Conservation (phyloP, 2,888 invertebrate genomes). For the Parochlus steinenii region DNA sequence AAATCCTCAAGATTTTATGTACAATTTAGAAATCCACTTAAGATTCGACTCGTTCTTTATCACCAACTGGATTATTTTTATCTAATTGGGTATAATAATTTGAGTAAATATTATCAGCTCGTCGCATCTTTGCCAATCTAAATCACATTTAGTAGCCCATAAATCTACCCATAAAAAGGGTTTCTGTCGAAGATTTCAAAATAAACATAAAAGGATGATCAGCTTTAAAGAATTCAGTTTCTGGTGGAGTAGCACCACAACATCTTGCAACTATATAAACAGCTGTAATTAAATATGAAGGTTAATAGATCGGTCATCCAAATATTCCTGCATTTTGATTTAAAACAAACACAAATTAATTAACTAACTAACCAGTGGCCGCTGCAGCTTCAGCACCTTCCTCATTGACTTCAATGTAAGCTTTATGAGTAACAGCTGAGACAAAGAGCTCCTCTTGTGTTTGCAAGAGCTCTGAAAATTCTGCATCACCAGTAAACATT, state of each 20-base stretch:
- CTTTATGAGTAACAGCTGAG: slow-evolving; percentile 62
- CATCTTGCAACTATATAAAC: no score
- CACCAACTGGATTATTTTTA: no score
- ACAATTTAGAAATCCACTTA: no score
- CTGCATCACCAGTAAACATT: slow-evolving; percentile 43
- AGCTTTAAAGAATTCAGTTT: neutral
- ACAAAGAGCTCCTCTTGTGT: slow-evolving; percentile 36
- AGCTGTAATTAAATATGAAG: no score
- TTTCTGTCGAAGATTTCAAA: neutral
- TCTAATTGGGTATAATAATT: no score
- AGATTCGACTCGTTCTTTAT: no score
- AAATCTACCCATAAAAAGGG: neutral
- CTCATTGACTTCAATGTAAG: slow-evolving; percentile 73
- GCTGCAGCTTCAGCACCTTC: slow-evolving; percentile 77
- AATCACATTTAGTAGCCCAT: neutral
- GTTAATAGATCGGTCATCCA: no score
- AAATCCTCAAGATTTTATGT: no score
- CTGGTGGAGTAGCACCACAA: neutral
- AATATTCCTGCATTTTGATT: no score
- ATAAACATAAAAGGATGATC: neutral
- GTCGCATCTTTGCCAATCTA: no score
- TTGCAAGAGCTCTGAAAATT: slow-evolving; percentile 47
- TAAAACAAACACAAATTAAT: no score
- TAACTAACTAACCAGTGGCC: slow-evolving; percentile 50
- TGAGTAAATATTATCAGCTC: no score